Evolutionary conservation across 2,888 invertebrate genomes (phyloP), one percentile per base, ranked within the genome.

Genomic region (Metalampra italica): DNA sequence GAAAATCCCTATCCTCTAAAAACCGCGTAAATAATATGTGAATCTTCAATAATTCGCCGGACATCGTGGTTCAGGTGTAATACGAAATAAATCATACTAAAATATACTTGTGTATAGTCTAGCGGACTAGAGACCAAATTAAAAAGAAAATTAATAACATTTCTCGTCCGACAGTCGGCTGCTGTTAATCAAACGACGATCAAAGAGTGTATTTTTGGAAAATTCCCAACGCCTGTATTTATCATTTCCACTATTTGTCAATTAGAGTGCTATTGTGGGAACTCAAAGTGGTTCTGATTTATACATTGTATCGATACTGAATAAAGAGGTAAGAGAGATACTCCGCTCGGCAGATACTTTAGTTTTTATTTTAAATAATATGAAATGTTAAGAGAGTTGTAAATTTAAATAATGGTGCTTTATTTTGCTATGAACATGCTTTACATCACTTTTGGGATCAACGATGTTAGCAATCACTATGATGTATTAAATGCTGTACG

Each of bases 241-340:
- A 88, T 89, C 88, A 88, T 87, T 84, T 81, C 78, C 72, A 84
- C 87, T 87, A 89, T 89, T 89, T 89, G 88, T 89, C 88, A 88
- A 89, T 89, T 89, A 89, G 80, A 75, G 79, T 61, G 71, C 85
- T 85, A 87, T 87, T 85, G 84, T 83, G 76, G 78, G 82, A 72
- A 59, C 66, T 78, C 66, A 78, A 80, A 83, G 82, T 78, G 73
- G 77, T 73, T 63, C 69, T 85, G 87, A 87, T 85, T 87, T 87
- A 85, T 85, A 68, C 60, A 57, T 67, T 64, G 70, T 75, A 81
- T 76, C 63, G 66, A 68, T 62, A 62, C 63, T 55, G 59, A 57
- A 59, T 50, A 46, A 41, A 46, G 46, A 38, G 41, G 50, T 22
- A 11, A 9, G 11, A 48, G 13, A 40, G 43, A 39, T 37, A 43